Conservation (phyloP, 2,888 invertebrate genomes). For the Scaptodrosophila latifasciaeformis region DNA sequence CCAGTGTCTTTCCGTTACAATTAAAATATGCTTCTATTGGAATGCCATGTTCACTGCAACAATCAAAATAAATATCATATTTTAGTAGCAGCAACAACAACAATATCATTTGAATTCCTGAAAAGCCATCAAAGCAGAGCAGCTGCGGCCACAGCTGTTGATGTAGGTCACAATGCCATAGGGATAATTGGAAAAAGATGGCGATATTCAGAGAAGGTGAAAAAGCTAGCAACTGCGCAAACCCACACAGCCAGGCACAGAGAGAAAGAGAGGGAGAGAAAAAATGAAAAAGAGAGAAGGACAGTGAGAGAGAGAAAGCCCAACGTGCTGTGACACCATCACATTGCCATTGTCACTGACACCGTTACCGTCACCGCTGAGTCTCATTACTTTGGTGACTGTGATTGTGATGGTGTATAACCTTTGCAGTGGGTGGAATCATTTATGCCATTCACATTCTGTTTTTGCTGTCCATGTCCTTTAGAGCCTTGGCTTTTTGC, state of each 20-base stretch:
- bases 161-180: constrained; percentile 64
- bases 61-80: not conserved
- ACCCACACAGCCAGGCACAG: not conserved
- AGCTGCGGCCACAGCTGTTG: constrained; percentile 58
- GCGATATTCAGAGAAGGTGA: not conserved
- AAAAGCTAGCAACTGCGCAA: constrained; percentile 5
- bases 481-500: no score
- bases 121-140: no score
- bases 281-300: not conserved
- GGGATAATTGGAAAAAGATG: not conserved
- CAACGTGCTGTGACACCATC: not conserved
- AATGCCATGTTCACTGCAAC: not conserved
- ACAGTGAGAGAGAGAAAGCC: constrained; percentile 5
- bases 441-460: no score
- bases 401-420: no score
- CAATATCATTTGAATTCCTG: not conserved
- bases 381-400: no score
- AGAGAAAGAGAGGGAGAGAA: not conserved
- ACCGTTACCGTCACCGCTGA: no score
- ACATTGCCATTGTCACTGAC: no score
- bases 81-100: not conserved
- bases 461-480: no score
- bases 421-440: no score
- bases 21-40: not conserved
- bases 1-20: not conserved